These are phyloP conservation scores for Sebastes oblongus DNA, from an alignment of 2,797 vertebrate genomes.

Conservation along the genomic window DNA sequence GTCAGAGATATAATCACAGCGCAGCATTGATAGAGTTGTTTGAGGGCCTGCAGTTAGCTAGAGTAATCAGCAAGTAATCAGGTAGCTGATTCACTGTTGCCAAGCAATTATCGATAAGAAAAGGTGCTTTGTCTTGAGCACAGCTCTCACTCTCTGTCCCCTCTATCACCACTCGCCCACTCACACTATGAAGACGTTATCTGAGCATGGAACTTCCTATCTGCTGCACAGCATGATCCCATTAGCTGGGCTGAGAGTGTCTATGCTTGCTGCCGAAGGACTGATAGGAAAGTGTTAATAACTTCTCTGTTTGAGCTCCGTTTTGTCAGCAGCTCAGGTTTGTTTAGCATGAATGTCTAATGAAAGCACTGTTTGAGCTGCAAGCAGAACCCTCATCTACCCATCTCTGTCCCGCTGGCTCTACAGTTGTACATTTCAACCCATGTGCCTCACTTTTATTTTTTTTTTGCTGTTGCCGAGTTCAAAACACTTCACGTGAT, in stretches of 20 bases:
- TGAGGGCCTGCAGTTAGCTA: slow-evolving; percentile 62
- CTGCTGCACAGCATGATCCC: slow-evolving; percentile 50
- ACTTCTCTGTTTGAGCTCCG: slow-evolving; percentile 11
- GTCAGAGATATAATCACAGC: slow-evolving; percentile 75
- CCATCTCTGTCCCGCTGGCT: not conserved
- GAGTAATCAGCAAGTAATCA: slow-evolving; percentile 76
- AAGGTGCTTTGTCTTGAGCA: slow-evolving; percentile 77
- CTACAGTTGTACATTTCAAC: not conserved
- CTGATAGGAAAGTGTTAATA: slow-evolving; percentile 52
- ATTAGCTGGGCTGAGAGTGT: slow-evolving; percentile 44
- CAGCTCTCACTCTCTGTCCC: slow-evolving; percentile 55
- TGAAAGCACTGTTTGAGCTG: slow-evolving; percentile 16
- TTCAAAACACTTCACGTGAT: not conserved
- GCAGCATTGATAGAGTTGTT: slow-evolving; percentile 70
- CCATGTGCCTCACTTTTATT: not conserved
- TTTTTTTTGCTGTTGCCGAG: not conserved
- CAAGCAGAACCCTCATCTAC: not conserved
- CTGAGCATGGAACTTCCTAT: slow-evolving; percentile 53
- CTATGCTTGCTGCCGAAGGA: slow-evolving; percentile 20
- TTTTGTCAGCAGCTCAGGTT: slow-evolving; percentile 15
- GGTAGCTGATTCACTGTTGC: slow-evolving; percentile 75
- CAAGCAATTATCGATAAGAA: slow-evolving; percentile 82
- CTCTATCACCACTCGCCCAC: slow-evolving; percentile 48
- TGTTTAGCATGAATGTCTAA: slow-evolving; percentile 14
- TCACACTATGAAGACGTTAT: slow-evolving; percentile 64